Percentiles rank a stretch among this genome's conserved stretches.
Conservation (phyloP, 2,113 vertebrate genomes). For the Apus apus region DNA sequence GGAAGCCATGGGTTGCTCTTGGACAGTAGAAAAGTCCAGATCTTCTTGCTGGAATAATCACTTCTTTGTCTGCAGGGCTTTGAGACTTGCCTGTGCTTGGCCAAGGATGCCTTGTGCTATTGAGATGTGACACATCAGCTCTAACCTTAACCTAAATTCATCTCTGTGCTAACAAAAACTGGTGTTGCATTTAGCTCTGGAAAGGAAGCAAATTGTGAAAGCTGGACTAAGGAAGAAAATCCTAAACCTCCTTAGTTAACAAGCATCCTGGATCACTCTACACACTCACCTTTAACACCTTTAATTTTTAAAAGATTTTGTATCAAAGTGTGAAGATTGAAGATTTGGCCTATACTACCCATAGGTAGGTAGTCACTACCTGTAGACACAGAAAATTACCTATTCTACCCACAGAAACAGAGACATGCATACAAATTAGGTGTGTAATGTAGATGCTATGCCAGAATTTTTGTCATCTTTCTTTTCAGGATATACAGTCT, state of each 20-base stretch:
- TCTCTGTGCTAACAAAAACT: neutral
- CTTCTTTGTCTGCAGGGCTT: neutral
- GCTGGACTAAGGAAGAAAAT: neutral
- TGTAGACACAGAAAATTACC: neutral
- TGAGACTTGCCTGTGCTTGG: neutral
- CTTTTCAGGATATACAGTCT: neutral
- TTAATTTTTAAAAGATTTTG: neutral
- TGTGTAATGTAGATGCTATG: neutral
- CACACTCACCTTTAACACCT: neutral
- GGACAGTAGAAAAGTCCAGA: neutral
- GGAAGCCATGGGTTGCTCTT: neutral
- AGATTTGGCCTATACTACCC: neutral
- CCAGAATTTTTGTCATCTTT: neutral
- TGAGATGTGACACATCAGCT: neutral
- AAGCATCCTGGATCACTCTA: neutral
- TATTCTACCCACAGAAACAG: neutral
- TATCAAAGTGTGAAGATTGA: neutral
- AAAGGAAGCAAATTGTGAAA: neutral
- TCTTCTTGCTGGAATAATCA: neutral
- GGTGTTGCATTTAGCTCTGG: neutral
- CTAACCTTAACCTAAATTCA: neutral
- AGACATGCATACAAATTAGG: neutral
- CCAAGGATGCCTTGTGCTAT: neutral
- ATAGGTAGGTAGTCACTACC: neutral
- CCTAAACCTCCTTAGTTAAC: neutral